Evolutionary conservation across 2,888 invertebrate species (phyloP).

Genomic region (Cyrtodaria siliqua): DNA sequence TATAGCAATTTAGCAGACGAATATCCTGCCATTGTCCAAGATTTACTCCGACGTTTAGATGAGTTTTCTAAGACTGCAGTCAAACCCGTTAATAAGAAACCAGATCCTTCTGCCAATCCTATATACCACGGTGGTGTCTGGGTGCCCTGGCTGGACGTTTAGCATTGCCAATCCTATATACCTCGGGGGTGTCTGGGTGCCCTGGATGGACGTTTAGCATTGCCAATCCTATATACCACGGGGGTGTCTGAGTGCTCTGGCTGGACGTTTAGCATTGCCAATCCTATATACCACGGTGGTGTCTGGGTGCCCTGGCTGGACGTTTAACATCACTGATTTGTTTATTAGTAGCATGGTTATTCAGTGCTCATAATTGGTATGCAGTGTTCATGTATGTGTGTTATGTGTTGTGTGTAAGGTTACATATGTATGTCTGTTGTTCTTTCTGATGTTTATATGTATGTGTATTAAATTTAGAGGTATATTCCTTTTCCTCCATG

Average conservation of each 20-base stretch:
- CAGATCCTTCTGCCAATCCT: constrained; percentile 91
- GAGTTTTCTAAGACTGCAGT: constrained; percentile 90
- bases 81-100: constrained; percentile 90
- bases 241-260: constrained; percentile 89
- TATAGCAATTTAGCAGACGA: constrained; percentile 88
- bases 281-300: constrained; percentile 92
- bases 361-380: too few species aligned
- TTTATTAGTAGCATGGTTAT: too few species aligned
- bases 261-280: constrained; percentile 85
- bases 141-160: constrained; percentile 80
- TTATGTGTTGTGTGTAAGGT: too few species aligned
- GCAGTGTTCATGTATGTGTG: too few species aligned
- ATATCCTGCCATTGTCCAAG: constrained; percentile 72
- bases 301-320: constrained; percentile 88
- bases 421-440: too few species aligned
- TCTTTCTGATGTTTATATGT: too few species aligned
- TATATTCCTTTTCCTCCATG: too few species aligned
- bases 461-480: too few species aligned
- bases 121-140: constrained; percentile 92
- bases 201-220: constrained; percentile 64
- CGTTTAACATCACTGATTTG: background rate
- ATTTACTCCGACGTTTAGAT: constrained; percentile 84
- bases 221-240: constrained; percentile 92
- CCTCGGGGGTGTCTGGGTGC: constrained; percentile 91
- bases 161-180: constrained; percentile 89